Percentiles rank a stretch among this genome's conserved stretches.
phyloP scores from a whole-genome alignment of 2,113 vertebrate genomes.

The Cynopterus brachyotis region DNA sequence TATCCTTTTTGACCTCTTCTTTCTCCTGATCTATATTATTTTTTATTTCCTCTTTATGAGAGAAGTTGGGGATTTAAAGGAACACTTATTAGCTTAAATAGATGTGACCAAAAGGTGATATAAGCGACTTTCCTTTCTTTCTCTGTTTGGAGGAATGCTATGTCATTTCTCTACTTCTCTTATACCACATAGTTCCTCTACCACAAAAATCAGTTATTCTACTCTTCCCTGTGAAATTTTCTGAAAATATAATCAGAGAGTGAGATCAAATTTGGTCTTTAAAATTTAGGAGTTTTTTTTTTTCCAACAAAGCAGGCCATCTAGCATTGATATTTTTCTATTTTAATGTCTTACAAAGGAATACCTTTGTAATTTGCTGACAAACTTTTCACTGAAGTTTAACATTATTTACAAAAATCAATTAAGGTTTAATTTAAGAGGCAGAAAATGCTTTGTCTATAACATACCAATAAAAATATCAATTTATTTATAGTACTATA shows the following conservation, averaged over 20 bases:
- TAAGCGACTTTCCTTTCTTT: neutral
- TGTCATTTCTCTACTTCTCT: neutral
- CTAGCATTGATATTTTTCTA: neutral
- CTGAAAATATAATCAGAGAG: neutral
- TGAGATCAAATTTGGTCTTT: neutral
- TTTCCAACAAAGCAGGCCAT: neutral
- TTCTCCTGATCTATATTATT: neutral
- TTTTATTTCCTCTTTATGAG: neutral
- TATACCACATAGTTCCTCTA: neutral
- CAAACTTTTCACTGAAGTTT: constrained; percentile 27
- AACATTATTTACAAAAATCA: constrained; percentile 11
- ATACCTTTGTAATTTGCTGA: constrained; percentile 18
- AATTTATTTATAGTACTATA: constrained; percentile 70
- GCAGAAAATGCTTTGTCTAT: constrained; percentile 40
- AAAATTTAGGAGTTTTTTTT: neutral
- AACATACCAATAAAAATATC: constrained; percentile 67
- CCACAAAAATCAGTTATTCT: neutral
- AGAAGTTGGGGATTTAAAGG: neutral
- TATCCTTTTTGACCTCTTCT: neutral
- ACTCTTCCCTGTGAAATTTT: neutral
- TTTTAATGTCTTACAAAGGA: constrained; percentile 50
- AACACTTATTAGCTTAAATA: neutral
- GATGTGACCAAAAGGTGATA: neutral
- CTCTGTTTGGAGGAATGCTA: neutral
- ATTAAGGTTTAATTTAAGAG: constrained; percentile 49